These are phyloP conservation scores for Podiceps cristatus DNA, from an alignment of 2,113 vertebrate genomes.

Conservation along the genomic window DNA sequence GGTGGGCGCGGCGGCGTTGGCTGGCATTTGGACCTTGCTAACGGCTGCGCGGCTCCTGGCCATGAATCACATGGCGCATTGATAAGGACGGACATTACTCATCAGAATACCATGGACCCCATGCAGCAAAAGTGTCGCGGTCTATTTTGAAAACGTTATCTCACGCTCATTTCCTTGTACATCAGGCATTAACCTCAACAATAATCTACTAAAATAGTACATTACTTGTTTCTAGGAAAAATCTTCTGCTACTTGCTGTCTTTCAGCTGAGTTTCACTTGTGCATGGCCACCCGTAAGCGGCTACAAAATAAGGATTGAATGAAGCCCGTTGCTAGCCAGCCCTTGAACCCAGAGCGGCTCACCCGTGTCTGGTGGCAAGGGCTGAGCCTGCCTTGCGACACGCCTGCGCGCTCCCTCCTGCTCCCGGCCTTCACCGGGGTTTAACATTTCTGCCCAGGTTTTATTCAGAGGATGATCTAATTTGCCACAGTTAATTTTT, in stretches of 20 bases:
- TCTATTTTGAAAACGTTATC: constrained; percentile 80
- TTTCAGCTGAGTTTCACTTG: not conserved
- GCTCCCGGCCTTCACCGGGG: fast-evolving
- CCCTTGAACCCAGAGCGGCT: not conserved
- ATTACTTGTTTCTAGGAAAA: constrained; percentile 35
- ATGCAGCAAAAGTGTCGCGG: not conserved
- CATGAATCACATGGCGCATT: not conserved
- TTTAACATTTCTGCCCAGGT: not conserved
- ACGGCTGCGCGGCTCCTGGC: not conserved
- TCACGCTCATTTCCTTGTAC: constrained; percentile 71
- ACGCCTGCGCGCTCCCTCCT: fast-evolving
- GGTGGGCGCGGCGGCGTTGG: fast-evolving
- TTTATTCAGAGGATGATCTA: not conserved
- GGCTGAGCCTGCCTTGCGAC: not conserved
- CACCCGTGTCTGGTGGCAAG: fast-evolving
- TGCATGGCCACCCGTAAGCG: fast-evolving
- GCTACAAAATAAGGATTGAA: not conserved
- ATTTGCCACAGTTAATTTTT: not conserved
- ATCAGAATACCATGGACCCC: not conserved
- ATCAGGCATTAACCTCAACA: constrained; percentile 25
- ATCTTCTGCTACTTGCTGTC: not conserved
- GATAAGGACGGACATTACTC: constrained; percentile 74
- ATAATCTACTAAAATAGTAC: constrained; percentile 45
- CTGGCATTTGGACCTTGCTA: not conserved
- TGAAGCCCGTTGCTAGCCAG: fast-evolving